Percentiles rank a stretch among this genome's conserved stretches.
Evolutionary conservation across 2,888 invertebrate genomes (phyloP).

Genomic region (Epinotia bilunana): DNA sequence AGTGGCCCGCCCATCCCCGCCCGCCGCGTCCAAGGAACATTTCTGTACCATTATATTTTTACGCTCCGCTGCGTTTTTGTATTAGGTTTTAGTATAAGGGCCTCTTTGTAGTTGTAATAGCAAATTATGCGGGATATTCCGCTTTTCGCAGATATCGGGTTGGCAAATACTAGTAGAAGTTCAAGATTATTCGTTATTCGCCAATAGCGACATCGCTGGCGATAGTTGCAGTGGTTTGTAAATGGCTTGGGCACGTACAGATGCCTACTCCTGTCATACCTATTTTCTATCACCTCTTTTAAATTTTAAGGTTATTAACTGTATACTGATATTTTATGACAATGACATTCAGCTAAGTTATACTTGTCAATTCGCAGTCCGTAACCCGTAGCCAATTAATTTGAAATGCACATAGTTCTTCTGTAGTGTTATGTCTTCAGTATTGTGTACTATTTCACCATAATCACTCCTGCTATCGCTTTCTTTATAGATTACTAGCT

Average conservation of each 20-base stretch:
- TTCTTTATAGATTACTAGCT: too few species aligned
- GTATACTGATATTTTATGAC: too few species aligned
- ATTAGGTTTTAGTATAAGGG: conserved; percentile 38
- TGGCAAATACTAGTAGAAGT: too few species aligned
- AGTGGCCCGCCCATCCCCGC: conserved; percentile 45
- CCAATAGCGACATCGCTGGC: background rate
- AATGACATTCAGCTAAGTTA: too few species aligned
- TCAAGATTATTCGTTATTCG: background rate
- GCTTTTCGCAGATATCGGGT: background rate
- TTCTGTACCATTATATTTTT: conserved; percentile 53
- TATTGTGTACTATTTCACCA: too few species aligned
- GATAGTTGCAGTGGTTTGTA: background rate
- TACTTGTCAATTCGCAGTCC: too few species aligned
- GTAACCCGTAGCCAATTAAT: too few species aligned
- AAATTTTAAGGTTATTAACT: background rate
- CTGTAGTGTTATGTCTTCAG: too few species aligned
- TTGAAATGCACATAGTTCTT: too few species aligned
- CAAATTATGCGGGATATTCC: conserved; percentile 22
- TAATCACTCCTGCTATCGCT: too few species aligned
- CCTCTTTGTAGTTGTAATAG: conserved; percentile 31
- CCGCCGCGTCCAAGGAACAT: conserved; percentile 38
- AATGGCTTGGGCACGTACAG: too few species aligned
- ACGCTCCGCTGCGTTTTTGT: conserved; percentile 45
- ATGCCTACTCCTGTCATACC: background rate
- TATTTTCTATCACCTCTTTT: background rate